Percentiles rank a stretch among this genome's conserved stretches.
Evolutionary conservation across 2,113 vertebrate genomes (phyloP).

Genomic region (Entomyzon cyanotis): DNA sequence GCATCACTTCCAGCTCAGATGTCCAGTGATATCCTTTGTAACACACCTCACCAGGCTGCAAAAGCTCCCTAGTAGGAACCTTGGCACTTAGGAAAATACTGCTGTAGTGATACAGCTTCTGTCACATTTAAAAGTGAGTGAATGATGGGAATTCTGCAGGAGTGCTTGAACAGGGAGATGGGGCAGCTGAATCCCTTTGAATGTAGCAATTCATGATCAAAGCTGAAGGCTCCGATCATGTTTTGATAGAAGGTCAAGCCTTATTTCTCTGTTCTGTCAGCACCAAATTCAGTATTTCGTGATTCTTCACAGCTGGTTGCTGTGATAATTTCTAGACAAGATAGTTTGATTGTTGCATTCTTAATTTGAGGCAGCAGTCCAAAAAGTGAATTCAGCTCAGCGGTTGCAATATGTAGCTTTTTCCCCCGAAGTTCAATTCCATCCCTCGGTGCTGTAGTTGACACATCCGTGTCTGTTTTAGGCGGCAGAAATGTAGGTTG

Average conservation of each 20-base stretch:
- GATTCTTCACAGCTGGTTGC: not conserved
- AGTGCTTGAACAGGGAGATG: not conserved
- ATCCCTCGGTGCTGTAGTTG: not conserved
- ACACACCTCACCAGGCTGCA: rapidly evolving
- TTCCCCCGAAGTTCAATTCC: not conserved
- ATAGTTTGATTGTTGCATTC: not conserved
- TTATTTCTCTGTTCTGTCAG: not conserved
- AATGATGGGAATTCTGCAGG: not conserved
- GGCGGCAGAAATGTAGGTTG: not conserved
- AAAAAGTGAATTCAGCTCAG: not conserved
- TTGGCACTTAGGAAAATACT: not conserved
- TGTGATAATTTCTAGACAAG: not conserved
- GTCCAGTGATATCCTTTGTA: not conserved
- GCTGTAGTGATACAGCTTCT: rapidly evolving
- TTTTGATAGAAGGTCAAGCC: not conserved
- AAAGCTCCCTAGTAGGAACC: not conserved
- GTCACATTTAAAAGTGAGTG: rapidly evolving
- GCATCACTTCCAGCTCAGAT: not conserved
- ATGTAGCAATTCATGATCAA: rapidly evolving
- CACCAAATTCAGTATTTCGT: not conserved
- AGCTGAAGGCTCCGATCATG: not conserved
- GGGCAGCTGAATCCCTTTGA: not conserved
- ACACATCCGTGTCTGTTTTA: not conserved
- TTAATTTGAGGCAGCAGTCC: not conserved
- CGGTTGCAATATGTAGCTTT: not conserved